A percentile compares a stretch with the other conserved stretches of the same genome.
phyloP scores from a whole-genome alignment of 2,113 vertebrate species.

The Notothenia rossii region DNA sequence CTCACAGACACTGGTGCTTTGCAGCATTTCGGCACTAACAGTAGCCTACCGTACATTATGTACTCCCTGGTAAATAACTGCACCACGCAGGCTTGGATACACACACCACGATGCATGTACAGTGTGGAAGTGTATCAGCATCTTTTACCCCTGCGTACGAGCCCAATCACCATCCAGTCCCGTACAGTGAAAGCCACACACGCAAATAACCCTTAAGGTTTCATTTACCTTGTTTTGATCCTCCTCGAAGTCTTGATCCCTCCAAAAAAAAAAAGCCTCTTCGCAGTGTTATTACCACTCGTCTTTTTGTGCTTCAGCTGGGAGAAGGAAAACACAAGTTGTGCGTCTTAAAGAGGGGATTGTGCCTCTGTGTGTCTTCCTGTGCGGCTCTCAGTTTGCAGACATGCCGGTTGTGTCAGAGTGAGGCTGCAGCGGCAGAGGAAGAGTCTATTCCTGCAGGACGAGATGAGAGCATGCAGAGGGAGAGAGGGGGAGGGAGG shows the following conservation, averaged over 20 bases:
- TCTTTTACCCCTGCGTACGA: constrained; percentile 40
- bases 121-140: constrained; percentile 5
- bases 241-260: constrained; percentile 50
- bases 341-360: constrained; percentile 25
- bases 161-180: constrained; percentile 61
- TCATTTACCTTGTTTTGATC: constrained; percentile 71
- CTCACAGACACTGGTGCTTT: constrained; percentile 35
- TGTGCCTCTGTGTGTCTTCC: constrained; percentile 19
- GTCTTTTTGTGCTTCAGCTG: constrained; percentile 12
- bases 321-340: constrained; percentile 43
- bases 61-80: constrained; percentile 7
- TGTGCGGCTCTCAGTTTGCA: constrained; percentile 65
- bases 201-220: constrained; percentile 17
- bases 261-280: constrained; percentile 16
- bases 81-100: not conserved
- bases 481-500: constrained; percentile 40
- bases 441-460: constrained; percentile 74
- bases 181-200: constrained; percentile 37
- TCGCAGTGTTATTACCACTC: constrained; percentile 26
- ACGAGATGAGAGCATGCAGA: constrained; percentile 66
- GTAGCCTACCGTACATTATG: constrained; percentile 14
- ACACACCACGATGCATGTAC: not conserved
- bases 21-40: constrained; percentile 40
- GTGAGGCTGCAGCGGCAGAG: constrained; percentile 70
- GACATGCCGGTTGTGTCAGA: constrained; percentile 75